Conservation (phyloP, 1,140 invertebrate genomes). For the Neoseiulus cucumeris region DNA sequence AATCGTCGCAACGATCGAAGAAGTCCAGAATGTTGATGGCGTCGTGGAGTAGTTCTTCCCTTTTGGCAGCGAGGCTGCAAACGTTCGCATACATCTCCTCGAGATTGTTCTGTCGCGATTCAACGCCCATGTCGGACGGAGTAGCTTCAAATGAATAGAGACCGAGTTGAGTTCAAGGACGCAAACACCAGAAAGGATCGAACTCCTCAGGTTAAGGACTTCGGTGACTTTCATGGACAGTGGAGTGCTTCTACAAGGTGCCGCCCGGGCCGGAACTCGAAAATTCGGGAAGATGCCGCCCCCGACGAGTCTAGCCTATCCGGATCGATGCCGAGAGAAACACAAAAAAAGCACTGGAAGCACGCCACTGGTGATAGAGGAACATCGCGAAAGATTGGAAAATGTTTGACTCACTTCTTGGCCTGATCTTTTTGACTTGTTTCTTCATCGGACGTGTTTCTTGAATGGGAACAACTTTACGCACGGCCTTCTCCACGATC, state of each 20-base stretch:
- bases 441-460: conserved; percentile 67
- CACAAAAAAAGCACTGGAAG: neutral
- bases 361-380: no score
- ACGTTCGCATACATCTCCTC: conserved; percentile 59
- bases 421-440: conserved; percentile 41
- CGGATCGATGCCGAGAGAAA: no score
- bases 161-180: neutral
- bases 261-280: no score
- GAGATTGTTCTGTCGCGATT: conserved; percentile 55
- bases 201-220: neutral
- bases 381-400: no score
- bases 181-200: neutral
- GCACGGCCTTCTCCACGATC: conserved; percentile 53
- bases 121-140: conserved; percentile 35
- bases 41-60: conserved; percentile 66
- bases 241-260: no score
- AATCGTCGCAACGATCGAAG: conserved; percentile 91
- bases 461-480: conserved; percentile 57
- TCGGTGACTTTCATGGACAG: no score
- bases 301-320: no score
- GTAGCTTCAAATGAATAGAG: conserved; percentile 16
- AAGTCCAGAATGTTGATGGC: conserved; percentile 79
- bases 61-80: conserved; percentile 41
- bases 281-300: no score
- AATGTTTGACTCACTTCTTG: neutral